These are phyloP conservation scores for Acrocyrtus sp. DNA, from an alignment of 2,888 invertebrate genomes.

Conservation along the genomic window DNA sequence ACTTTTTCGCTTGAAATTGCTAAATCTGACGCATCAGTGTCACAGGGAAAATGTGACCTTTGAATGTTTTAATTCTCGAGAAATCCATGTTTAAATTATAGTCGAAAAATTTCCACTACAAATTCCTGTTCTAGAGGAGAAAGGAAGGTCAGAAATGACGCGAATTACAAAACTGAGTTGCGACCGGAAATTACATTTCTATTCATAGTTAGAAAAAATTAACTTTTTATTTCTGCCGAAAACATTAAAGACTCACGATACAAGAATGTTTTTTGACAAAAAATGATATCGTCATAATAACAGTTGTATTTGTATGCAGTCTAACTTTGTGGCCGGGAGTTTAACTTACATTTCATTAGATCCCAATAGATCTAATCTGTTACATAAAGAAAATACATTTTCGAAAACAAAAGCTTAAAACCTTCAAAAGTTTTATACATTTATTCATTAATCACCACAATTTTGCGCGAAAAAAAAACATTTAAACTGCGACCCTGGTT, in stretches of 20 bases:
- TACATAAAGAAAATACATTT: not conserved
- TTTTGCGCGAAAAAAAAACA: constrained; percentile 10
- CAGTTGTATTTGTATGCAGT: constrained; percentile 38
- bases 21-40: no score
- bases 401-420: not conserved
- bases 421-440: not conserved
- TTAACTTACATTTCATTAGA: constrained; percentile 24
- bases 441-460: not conserved
- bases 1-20: no score
- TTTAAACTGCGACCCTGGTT: constrained; percentile 49
- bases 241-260: constrained; percentile 47
- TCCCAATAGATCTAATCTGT: constrained; percentile 1
- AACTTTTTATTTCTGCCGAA: constrained; percentile 39
- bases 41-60: no score
- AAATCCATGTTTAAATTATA: no score
- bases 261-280: constrained; percentile 44
- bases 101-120: no score
- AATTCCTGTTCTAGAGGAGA: no score
- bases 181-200: no score
- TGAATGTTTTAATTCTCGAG: no score
- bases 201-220: constrained; percentile 48
- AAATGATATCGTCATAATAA: constrained; percentile 40
- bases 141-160: no score
- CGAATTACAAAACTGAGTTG: no score
- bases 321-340: constrained; percentile 38